phyloP scores from a whole-genome alignment of 2,113 vertebrate species.

The Cyanoliseus patagonus region DNA sequence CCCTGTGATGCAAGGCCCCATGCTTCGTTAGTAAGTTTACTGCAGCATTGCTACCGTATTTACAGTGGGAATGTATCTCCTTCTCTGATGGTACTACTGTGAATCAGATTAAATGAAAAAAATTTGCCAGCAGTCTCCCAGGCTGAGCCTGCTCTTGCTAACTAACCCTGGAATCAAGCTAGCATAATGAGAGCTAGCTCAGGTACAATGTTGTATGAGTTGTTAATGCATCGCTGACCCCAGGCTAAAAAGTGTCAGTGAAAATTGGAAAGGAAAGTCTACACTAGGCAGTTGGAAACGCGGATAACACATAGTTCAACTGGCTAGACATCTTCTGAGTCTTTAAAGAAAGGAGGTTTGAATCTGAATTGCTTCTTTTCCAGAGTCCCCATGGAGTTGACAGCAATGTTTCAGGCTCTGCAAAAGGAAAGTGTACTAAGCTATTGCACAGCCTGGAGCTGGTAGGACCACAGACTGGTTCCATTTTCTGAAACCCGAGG shows the following conservation, averaged over 20 bases:
- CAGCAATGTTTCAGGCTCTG: background rate
- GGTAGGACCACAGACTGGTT: background rate
- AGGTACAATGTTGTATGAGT: background rate
- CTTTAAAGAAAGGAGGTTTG: background rate
- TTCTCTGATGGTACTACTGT: background rate
- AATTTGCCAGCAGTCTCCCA: background rate
- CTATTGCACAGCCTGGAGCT: background rate
- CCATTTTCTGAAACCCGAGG: background rate
- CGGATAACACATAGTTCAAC: background rate
- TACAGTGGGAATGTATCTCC: background rate
- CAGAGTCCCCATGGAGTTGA: fast-evolving
- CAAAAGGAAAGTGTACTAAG: background rate
- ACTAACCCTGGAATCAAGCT: background rate
- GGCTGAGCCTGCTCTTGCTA: background rate
- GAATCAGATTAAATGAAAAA: background rate
- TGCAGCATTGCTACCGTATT: background rate
- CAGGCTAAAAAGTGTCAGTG: background rate
- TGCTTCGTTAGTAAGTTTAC: background rate
- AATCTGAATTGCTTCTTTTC: background rate
- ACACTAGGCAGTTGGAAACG: background rate
- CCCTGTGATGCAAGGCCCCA: background rate
- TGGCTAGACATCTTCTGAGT: background rate
- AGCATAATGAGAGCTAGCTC: background rate
- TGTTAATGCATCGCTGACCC: background rate
- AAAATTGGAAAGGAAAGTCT: background rate